phyloP scores from a whole-genome alignment of 1,140 invertebrate species.

The Lanistes nyassanus region DNA sequence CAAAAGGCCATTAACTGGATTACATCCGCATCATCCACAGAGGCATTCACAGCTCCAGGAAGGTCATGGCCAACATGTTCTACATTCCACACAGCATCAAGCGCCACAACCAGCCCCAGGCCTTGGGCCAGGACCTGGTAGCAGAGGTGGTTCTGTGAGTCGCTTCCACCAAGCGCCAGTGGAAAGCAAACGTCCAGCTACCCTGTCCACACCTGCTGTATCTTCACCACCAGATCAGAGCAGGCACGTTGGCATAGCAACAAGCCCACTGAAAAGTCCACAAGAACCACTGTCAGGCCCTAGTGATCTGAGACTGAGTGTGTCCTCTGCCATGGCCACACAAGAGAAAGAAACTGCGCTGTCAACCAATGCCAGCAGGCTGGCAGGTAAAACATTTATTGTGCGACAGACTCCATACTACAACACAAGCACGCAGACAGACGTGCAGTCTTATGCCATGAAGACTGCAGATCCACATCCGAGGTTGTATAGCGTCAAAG shows the following conservation, averaged over 20 bases:
- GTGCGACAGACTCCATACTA: conserved; percentile 57
- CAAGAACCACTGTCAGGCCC: neutral
- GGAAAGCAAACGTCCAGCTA: neutral
- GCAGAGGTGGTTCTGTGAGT: too few species aligned
- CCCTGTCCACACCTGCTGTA: neutral
- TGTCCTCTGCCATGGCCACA: too few species aligned
- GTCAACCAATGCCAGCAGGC: conserved; percentile 8
- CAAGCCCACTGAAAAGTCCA: conserved; percentile 27
- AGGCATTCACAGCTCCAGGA: neutral
- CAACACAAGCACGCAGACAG: conserved; percentile 63
- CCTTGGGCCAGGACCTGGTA: too few species aligned
- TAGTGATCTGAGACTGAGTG: neutral
- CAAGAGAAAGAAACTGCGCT: neutral
- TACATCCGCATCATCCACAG: neutral
- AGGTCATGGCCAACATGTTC: too few species aligned
- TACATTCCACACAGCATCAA: too few species aligned
- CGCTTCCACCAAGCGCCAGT: too few species aligned
- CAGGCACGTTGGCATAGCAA: conserved; percentile 19
- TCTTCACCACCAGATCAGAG: neutral
- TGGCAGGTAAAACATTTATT: conserved; percentile 31
- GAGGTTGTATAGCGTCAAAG: conserved; percentile 28
- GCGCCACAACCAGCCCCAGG: too few species aligned
- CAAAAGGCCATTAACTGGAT: neutral
- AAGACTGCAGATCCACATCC: conserved; percentile 28
- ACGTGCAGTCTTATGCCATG: conserved; percentile 39